phyloP scores from a whole-genome alignment of 2,113 vertebrate species.

The Bucco capensis region DNA sequence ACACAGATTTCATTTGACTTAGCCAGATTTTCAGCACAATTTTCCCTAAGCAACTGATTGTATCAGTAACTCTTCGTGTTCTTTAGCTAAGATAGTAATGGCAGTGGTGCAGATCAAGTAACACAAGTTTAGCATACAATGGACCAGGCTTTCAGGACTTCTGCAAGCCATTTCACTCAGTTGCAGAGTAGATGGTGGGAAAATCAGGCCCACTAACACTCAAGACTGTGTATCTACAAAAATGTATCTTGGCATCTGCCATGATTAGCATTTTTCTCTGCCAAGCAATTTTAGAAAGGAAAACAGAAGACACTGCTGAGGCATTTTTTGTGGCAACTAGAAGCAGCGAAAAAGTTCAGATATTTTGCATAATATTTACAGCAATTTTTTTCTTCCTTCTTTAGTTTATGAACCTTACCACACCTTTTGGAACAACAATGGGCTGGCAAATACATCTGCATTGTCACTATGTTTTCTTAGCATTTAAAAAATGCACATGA shows the following conservation, averaged over 20 bases:
- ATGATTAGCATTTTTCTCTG: neutral
- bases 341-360: neutral
- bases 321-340: neutral
- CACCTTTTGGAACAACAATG: constrained; percentile 25
- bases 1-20: neutral
- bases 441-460: neutral
- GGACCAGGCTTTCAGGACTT: neutral
- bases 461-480: neutral
- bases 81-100: neutral
- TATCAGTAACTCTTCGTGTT: neutral
- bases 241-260: neutral
- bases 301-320: neutral
- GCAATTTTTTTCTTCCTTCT: neutral
- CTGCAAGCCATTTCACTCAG: neutral
- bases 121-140: neutral
- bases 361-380: neutral
- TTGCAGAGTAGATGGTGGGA: neutral
- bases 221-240: neutral
- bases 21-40: neutral
- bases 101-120: neutral
- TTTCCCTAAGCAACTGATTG: neutral
- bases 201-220: neutral
- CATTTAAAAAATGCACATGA: constrained; percentile 5
- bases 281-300: neutral
- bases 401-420: constrained; percentile 42